Base-by-base conservation (phyloP, 2,888 invertebrate species). In the Megalurothrips usitatus region DNA sequence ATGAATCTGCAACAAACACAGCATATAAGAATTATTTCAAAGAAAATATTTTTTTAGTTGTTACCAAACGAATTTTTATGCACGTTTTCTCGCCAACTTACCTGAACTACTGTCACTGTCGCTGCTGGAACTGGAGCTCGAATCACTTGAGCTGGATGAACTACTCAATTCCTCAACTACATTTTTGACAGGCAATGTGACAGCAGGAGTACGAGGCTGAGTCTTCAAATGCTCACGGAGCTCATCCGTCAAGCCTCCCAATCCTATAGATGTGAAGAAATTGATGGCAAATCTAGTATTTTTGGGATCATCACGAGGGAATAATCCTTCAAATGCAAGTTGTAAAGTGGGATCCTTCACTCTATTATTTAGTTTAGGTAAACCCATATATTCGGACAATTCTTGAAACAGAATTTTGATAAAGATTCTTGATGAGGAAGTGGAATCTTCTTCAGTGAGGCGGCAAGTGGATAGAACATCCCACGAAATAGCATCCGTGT, bases 371-470 rank as follows among this genome's bases (percentile, higher is more conserved):
- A 99, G 89, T 86, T 97, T 97, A 79, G 92, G 92, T 79, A 99
- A 87, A 0, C 99, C 98, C 96, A 99, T 96, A 85, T 96, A 97
- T 86, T 99, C 98, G 0, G 96, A 94, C 81, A 99, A 88, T 87
- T 99, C 99, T 91, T 96, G 96, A 87, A 99, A 99, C 63, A 99
- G 88, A 83, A 98, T 98, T 89, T 99, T 99, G 82, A 99, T 96
- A 86, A 98, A 99, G 85, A 99, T 97, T 84, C 99, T 91, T 86
- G 97, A 97, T 0, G 98, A 97, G 84, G 98, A 98, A 0, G 98
- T 98, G 0, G 99, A 99, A 84, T 99, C 98, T 82, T 98, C 96
- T 88, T 99, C 98, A 85, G 97, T 99, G 80, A 99, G 87, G 85
- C 93, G 94, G 80, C 99, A 95, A 85, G 94, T 94, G 23, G 93